A percentile compares a stretch with the other conserved stretches of the same genome.
Evolutionary conservation across 2,888 invertebrate genomes (phyloP).

Genomic region (Latrodectus hesperus): DNA sequence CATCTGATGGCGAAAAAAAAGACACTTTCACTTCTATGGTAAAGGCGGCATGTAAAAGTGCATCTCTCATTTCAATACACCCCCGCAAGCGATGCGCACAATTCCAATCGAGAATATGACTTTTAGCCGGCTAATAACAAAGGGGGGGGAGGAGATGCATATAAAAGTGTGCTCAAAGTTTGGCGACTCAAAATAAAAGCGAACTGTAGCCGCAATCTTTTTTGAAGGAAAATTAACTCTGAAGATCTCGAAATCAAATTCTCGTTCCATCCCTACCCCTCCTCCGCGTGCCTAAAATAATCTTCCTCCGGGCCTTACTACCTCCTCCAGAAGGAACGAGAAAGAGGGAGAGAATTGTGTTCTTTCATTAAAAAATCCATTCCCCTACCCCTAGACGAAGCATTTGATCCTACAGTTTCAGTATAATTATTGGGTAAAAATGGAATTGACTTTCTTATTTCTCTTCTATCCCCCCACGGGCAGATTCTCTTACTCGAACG

Average conservation of each 20-base stretch:
- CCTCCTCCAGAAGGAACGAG: not conserved
- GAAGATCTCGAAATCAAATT: conserved; percentile 25
- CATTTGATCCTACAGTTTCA: conserved; percentile 45
- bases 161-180: not conserved
- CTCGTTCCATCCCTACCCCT: not conserved
- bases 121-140: not conserved
- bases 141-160: not conserved
- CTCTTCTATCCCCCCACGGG: conserved; percentile 20
- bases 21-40: not conserved
- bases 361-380: conserved; percentile 50
- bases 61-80: too few relatives aligned
- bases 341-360: conserved; percentile 3
- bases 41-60: too few relatives aligned
- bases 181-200: not conserved
- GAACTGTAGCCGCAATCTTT: conserved; percentile 23
- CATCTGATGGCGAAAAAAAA: not conserved
- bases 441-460: conserved; percentile 63
- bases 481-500: not conserved
- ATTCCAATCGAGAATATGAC: not conserved
- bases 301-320: not conserved
- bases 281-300: not conserved
- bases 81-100: too few relatives aligned
- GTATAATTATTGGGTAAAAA: conserved; percentile 66
- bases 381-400: not conserved
- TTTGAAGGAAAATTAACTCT: conserved; percentile 15